Base-by-base conservation (phyloP, 2,797 vertebrate species). In the Setipinna tenuifilis region DNA sequence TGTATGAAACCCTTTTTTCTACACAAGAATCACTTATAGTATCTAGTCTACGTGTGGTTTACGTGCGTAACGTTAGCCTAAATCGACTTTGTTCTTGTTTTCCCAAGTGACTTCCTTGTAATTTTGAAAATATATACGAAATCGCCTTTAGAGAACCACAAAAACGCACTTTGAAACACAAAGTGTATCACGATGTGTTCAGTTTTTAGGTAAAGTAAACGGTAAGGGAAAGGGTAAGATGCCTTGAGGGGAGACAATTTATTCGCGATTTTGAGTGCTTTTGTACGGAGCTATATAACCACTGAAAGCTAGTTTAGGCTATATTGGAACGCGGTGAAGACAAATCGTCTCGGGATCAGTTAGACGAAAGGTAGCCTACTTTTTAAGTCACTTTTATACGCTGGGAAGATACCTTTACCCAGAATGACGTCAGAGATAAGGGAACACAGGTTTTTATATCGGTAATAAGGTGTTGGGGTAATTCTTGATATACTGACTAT, bases 171-270 rank as follows among this genome's bases (percentile, higher is more conserved):
- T 75, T 75, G 14, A 17, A 75, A 16, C 14, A 41, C 0, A 75
- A 75, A 16, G 28, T 19, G 28, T 75, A 82, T 9, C 6, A n/a
- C 41, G 83, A 28, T 58, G 82, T 86, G 78, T 48, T 75, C 65
- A 78, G 61, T 71, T 48, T 68, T 81, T 50, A 65, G 25, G 80
- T 41, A 81, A 57, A 46, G 78, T 21, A 84, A 68, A 81, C 78
- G 82, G 21, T 68, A 65, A 82, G 87, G 85, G 78, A 89, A 85
- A 84, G 84, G 88, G 88, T 88, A 31, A 88, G 83, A 83, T 82
- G 86, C 58, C 86, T 82, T 14, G 81, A 75, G 65, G 28, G 81
- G 68, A 59, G 71, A 75, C 83, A 7, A 85, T 85, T 85, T 83
- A n/a, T 71, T 83, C 83, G 82, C 59, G 86, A 83, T 86, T 62